Evolutionary conservation across 1,140 invertebrate species (phyloP), one percentile per base, ranked within the genome.

Genomic region (Bombus huntii): DNA sequence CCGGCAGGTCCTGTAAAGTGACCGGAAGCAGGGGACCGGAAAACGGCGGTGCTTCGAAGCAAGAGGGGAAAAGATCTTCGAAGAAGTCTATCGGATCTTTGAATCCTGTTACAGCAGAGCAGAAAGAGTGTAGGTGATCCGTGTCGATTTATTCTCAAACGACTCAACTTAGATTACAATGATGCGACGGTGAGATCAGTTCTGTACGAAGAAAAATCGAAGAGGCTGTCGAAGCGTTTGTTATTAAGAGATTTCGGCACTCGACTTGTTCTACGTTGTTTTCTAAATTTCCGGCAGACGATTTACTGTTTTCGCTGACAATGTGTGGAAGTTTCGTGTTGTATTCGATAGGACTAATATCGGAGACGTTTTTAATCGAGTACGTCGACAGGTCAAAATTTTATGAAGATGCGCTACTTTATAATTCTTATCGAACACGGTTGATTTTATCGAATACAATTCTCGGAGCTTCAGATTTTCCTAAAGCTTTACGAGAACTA

Each of bases 51-150:
- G 85, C 62, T 13, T 65, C 86, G 76, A 92, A 88, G 59, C 84
- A 87, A 59, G 93, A 92, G 5, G 62, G 89, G 9, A 93, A 93
- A 84, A 92, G 89, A 73, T 91, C 91, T n/a, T 92, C 92, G 70
- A 94, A 92, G 81, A 93, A 91, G 75, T 73, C 89, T 59, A 90
- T 84, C 44, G 88, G 89, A 6, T 83, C 82, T 42, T 71, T 81
- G 59, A 88, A 91, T 71, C 42, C 86, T 47, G 84, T 85, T 47
- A 88, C 91, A 81, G 22, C 90, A 13, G 88, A 92, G 59, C 90
- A 90, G 13, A 92, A 92, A 70, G 90, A 91, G 71, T 91, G 83
- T 66, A 90, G 92, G 83, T 93, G 92, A 93, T 92, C 76, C 86
- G 44, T 42, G 75, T 57, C 65, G 42, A 65, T 84, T 53, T 37